Conservation (phyloP, 2,797 vertebrate species). For the Yasuhikotakia modesta region DNA sequence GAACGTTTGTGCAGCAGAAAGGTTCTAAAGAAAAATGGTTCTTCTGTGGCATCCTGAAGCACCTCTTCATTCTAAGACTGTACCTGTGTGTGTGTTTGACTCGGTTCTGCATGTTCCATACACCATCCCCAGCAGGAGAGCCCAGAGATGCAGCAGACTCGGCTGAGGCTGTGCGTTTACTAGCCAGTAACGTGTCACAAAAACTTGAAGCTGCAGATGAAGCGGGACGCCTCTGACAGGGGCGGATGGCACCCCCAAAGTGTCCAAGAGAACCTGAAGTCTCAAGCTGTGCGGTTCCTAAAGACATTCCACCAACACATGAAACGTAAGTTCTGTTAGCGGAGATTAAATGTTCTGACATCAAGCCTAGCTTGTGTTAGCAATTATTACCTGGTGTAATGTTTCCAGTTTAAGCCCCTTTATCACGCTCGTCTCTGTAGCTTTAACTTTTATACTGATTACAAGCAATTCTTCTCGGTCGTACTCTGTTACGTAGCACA, state of each 20-base stretch:
- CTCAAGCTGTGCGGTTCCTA: conserved; percentile 69
- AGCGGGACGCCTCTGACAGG: conserved; percentile 65
- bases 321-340: not conserved
- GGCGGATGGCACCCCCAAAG: conserved; percentile 70
- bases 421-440: conserved; percentile 52
- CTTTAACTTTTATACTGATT: conserved; percentile 64
- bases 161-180: conserved; percentile 66
- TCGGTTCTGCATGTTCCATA: conserved; percentile 65
- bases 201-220: conserved; percentile 72
- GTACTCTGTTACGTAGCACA: conserved; percentile 69
- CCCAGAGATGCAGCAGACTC: conserved; percentile 72
- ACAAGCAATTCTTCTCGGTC: conserved; percentile 70
- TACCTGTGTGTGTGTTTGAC: not conserved
- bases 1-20: too few relatives aligned
- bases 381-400: conserved; percentile 61
- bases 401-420: conserved; percentile 65
- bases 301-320: conserved; percentile 13
- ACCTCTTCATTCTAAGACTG: not conserved
- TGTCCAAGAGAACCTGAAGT: conserved; percentile 73
- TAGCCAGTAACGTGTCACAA: conserved; percentile 80
- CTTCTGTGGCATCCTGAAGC: not conserved
- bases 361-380: not conserved
- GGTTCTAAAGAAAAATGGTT: too few relatives aligned
- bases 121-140: conserved; percentile 79
- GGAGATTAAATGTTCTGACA: not conserved